A percentile compares a stretch with the other conserved stretches of the same genome.
Conservation (phyloP, 1,140 invertebrate species). For the Drosophila parabipectinata region DNA sequence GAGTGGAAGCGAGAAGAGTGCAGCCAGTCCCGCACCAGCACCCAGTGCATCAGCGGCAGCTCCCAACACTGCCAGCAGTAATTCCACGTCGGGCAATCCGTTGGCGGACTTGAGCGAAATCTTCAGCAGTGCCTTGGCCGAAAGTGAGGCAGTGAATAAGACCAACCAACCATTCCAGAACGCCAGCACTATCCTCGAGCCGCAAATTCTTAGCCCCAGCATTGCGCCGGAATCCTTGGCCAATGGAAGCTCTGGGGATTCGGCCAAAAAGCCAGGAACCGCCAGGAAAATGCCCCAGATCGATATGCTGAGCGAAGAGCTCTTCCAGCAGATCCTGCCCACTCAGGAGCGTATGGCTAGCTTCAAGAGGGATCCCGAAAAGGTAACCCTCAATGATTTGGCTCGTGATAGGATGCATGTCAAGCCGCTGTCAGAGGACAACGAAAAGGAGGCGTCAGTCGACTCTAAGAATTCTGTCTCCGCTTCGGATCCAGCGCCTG, state of each 20-base stretch:
- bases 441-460: neutral
- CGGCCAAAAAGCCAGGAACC: neutral
- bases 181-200: conserved; percentile 45
- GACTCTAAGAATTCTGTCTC: neutral
- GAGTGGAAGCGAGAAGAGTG: neutral
- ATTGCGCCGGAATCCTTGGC: conserved; percentile 1
- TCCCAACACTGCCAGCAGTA: neutral
- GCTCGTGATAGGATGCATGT: conserved; percentile 59
- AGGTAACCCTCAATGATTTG: conserved; percentile 88
- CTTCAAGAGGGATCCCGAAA: conserved; percentile 85
- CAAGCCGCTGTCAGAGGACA: conserved; percentile 15
- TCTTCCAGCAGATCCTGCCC: conserved; percentile 69
- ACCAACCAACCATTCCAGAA: conserved; percentile 22
- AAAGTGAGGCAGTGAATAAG: conserved; percentile 33
- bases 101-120: conserved; percentile 65
- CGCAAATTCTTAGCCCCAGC: conserved; percentile 43
- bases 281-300: conserved; percentile 66
- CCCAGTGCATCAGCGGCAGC: conserved; percentile 3
- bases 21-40: neutral
- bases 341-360: conserved; percentile 57
- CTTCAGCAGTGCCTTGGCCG: conserved; percentile 66
- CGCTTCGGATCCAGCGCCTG: neutral
- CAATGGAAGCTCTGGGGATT: conserved; percentile 29
- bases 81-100: conserved; percentile 5
- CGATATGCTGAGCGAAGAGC: conserved; percentile 76